A percentile compares a stretch with the other conserved stretches of the same genome.
Evolutionary conservation across 2,888 invertebrate species (phyloP).

Genomic region (Agonopterix arenella): DNA sequence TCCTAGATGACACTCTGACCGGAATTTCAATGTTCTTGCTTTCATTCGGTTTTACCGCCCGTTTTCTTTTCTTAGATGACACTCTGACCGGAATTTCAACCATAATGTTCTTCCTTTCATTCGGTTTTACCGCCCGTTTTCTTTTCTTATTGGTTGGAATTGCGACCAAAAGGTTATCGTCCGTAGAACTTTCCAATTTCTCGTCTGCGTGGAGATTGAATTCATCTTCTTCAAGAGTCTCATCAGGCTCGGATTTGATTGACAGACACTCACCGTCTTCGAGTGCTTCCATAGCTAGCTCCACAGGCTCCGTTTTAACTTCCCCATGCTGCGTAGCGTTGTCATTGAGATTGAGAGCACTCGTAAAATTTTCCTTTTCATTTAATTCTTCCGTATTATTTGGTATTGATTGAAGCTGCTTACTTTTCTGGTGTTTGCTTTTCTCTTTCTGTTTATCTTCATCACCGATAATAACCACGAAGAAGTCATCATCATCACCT

Average conservation of each 20-base stretch:
- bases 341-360: slow-evolving; percentile 21
- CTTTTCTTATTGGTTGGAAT: not conserved
- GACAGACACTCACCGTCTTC: not conserved
- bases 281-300: too few species aligned
- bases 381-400: too few species aligned
- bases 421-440: too few species aligned
- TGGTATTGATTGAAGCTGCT: too few species aligned
- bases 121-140: too few species aligned
- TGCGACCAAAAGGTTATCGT: not conserved
- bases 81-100: too few species aligned
- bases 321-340: slow-evolving; percentile 32
- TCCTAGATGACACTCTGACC: too few species aligned
- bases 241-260: not conserved
- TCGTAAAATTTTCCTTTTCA: slow-evolving; percentile 10
- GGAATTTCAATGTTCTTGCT: too few species aligned
- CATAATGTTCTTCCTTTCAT: too few species aligned
- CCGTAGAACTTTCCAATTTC: not conserved
- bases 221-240: not conserved
- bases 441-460: not conserved
- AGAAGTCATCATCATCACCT: slow-evolving; percentile 22
- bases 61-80: too few species aligned
- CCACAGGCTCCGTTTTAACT: not conserved
- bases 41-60: too few species aligned
- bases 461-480: slow-evolving; percentile 25
- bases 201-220: not conserved